These are phyloP conservation scores for Mionectes macconnelli DNA, from an alignment of 2,113 vertebrate genomes.

Conservation along the genomic window DNA sequence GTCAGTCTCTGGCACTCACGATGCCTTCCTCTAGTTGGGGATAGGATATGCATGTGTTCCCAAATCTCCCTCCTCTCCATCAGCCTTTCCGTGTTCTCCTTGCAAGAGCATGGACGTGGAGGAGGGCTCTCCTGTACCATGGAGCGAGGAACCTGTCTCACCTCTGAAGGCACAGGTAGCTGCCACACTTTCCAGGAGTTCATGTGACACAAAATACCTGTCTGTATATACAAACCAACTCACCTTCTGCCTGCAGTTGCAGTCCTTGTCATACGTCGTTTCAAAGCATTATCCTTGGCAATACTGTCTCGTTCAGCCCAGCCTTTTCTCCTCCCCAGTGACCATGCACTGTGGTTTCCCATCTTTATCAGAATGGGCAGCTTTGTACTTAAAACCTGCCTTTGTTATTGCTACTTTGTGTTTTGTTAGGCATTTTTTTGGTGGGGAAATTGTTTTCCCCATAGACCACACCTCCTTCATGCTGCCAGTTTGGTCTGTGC, in stretches of 20 bases:
- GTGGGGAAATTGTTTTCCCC: background rate
- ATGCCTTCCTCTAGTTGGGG: rapidly evolving
- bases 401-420: background rate
- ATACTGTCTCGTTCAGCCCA: background rate
- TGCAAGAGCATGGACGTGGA: rapidly evolving
- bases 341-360: background rate
- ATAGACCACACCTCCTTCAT: background rate
- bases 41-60: background rate
- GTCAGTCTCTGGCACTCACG: rapidly evolving
- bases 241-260: background rate
- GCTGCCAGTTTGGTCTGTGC: background rate
- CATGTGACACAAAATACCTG: background rate
- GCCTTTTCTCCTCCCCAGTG: background rate
- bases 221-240: background rate
- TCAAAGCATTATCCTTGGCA: background rate
- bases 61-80: background rate
- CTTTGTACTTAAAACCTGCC: background rate
- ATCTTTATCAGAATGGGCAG: background rate
- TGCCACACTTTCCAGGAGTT: background rate
- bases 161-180: background rate
- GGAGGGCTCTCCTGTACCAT: background rate
- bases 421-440: background rate
- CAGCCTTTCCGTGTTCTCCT: background rate
- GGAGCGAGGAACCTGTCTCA: background rate
- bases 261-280: rapidly evolving